phyloP scores from a whole-genome alignment of 2,113 vertebrate genomes.

The Nycticryphes semicollaris region DNA sequence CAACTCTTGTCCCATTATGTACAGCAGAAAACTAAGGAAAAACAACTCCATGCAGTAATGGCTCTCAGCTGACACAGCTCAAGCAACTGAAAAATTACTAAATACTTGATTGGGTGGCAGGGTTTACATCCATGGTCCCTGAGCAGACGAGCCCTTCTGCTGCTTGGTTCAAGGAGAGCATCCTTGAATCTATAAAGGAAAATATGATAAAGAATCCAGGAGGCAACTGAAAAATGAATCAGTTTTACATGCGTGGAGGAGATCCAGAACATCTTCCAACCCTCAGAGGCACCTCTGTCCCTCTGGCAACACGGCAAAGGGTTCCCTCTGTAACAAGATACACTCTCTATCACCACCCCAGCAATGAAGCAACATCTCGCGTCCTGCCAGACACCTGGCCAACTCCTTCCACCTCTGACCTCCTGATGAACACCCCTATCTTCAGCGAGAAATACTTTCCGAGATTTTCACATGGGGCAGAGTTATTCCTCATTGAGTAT shows the following conservation, averaged over 20 bases:
- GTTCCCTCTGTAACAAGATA: conserved; percentile 23
- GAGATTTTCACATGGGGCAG: conserved; percentile 4
- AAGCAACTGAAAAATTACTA: neutral
- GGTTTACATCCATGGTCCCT: neutral
- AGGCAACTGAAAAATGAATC: conserved; percentile 38
- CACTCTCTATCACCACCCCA: neutral
- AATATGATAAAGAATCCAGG: neutral
- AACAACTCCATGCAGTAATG: neutral
- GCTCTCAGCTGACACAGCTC: conserved; percentile 6
- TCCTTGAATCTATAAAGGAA: neutral
- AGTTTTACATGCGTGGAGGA: conserved; percentile 21
- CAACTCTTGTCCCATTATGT: neutral
- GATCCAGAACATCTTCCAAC: conserved; percentile 48
- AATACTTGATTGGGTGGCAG: neutral
- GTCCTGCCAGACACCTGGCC: conserved; percentile 47
- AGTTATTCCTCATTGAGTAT: neutral
- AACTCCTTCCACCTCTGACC: conserved; percentile 21
- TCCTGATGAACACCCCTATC: neutral
- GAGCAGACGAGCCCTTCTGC: conserved; percentile 2
- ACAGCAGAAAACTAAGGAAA: conserved; percentile 33
- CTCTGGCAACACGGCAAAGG: neutral
- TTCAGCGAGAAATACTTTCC: neutral
- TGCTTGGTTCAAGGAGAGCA: neutral
- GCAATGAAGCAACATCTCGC: neutral
- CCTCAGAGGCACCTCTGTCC: conserved; percentile 22